Base-by-base conservation (phyloP, 92 coral and sea anemone species). In the Umimayanthus chanpuru region DNA sequence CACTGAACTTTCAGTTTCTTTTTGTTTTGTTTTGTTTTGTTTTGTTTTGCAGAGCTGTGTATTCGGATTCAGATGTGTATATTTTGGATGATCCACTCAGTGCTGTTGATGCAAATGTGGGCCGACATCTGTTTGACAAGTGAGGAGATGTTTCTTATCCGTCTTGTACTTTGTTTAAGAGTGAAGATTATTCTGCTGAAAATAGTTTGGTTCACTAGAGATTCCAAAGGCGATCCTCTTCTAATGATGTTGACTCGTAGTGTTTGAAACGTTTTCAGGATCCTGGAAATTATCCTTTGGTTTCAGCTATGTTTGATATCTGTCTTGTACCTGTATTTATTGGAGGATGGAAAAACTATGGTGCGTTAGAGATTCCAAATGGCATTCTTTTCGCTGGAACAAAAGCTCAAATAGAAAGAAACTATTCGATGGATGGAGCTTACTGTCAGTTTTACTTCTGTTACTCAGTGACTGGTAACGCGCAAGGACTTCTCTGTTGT, bases 21-120 rank as follows among this genome's bases (percentile, higher is more conserved):
- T 58, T 30, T 81, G 38, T 32, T 32, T 32, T 80, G 38, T 77
- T 26, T 88, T 84, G 77, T 58, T 58, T 30, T 81, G 38, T 32
- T 32, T 32, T 80, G 38, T 77, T 26, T 88, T 84, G 77, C 88
- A 92, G 94, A 70, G 92, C 94, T 6, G 94, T 90, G 75, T 92
- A 89, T 73, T 88, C 93, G 23, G 93, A 92, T 73, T 90, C 93
- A 29, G 91, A 87, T 67, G 88, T 92, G 73, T 92, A 87, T 58
- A 38, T 90, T 76, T 82, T 92, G 85, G 94, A 92, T 61, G 94
- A 92, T 78, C 94, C 94, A 21, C 89, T 92, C 49, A 90, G 94
- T 85, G 94, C 94, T 10, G 94, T 92, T 40, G 94, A 92, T 29
- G 92, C 94, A 56, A 90, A 92, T 41, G 94, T 92, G 23, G 94